Evolutionary conservation across 1,140 invertebrate species (phyloP).

Genomic region (Eriosoma lanigerum): DNA sequence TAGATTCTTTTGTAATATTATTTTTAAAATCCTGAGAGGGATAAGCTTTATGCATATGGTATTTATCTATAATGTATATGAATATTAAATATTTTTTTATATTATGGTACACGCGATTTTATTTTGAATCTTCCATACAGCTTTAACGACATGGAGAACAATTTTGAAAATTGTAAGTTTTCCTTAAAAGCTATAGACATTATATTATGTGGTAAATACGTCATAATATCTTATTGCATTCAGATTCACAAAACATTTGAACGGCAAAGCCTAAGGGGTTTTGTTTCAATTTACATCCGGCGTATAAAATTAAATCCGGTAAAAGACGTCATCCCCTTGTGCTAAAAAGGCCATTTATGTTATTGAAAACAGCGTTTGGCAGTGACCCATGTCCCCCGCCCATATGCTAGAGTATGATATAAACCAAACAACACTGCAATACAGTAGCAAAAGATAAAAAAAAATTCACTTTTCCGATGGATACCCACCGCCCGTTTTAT

Average conservation of each 20-base stretch:
- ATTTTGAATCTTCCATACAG: too few species aligned
- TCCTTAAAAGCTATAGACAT: conserved; percentile 10
- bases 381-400: conserved; percentile 32
- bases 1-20: not conserved
- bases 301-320: conserved; percentile 36
- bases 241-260: conserved; percentile 15
- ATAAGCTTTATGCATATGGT: not conserved
- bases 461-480: conserved; percentile 43
- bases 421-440: not conserved
- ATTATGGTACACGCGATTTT: too few species aligned
- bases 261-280: conserved; percentile 2
- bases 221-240: conserved; percentile 1
- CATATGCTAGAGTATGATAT: not conserved
- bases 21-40: not conserved
- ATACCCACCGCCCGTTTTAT: conserved; percentile 36
- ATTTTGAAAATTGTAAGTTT: conserved; percentile 3
- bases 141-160: conserved; percentile 10
- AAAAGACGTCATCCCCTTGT: conserved; percentile 25
- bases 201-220: not conserved
- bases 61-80: too few species aligned
- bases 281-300: conserved; percentile 42
- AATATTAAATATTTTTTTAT: conserved; percentile 26
- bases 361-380: conserved; percentile 46
- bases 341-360: conserved; percentile 27
- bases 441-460: conserved; percentile 9